phyloP scores from a whole-genome alignment of 2,113 vertebrate genomes.

The Forbesichthys papilliferus region DNA sequence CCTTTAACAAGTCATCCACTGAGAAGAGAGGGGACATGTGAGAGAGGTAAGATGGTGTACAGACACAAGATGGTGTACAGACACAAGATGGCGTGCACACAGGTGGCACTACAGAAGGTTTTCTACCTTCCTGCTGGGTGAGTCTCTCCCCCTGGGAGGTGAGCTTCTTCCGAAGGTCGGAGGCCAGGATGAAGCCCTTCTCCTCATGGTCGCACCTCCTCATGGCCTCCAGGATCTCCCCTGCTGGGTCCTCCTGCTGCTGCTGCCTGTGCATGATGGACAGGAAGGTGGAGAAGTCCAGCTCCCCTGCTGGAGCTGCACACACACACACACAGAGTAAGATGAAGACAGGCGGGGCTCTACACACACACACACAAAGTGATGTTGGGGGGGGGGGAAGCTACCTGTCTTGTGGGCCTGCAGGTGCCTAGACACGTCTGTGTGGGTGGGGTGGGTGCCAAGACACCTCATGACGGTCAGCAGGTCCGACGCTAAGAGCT shows the following conservation, averaged over 20 bases:
- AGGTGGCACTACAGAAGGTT: not conserved
- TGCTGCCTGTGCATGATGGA: constrained; percentile 88
- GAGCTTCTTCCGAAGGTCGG: constrained; percentile 84
- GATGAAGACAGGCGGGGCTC: not conserved
- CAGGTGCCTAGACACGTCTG: constrained; percentile 83
- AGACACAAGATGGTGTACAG: not conserved
- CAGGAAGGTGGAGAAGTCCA: constrained; percentile 92
- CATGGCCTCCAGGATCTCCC: constrained; percentile 86
- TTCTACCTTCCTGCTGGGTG: constrained; percentile 82
- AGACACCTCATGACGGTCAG: constrained; percentile 86
- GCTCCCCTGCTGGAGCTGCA: constrained; percentile 74
- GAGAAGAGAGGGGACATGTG: constrained; percentile 14
- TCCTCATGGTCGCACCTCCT: constrained; percentile 84
- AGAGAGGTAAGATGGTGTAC: not conserved
- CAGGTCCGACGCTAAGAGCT: constrained; percentile 82
- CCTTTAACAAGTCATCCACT: constrained; percentile 86
- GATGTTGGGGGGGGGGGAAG: not conserved
- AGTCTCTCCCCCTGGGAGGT: constrained; percentile 85
- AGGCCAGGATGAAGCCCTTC: constrained; percentile 75
- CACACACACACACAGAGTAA: not conserved
- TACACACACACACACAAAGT: not conserved
- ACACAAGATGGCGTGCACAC: not conserved
- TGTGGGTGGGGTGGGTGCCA: constrained; percentile 81
- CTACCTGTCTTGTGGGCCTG: constrained; percentile 81
- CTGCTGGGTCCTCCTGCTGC: constrained; percentile 85